A percentile compares a stretch with the other conserved stretches of the same genome.
These are phyloP conservation scores for Exocentrus adspersus DNA, from an alignment of 2,888 invertebrate species.

Conservation along the genomic window DNA sequence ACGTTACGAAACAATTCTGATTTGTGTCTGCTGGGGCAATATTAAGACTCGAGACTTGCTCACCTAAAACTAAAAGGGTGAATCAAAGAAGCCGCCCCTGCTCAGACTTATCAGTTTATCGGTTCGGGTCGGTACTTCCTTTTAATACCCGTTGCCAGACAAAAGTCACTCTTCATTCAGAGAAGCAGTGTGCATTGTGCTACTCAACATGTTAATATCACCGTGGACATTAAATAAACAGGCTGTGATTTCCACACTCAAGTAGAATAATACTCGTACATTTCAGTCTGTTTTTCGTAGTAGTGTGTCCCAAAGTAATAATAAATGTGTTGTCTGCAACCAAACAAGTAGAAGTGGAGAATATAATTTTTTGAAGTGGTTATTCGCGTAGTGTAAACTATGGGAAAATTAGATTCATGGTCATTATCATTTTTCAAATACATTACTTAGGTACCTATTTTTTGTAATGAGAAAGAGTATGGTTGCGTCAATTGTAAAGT, in stretches of 20 bases:
- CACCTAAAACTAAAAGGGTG: neutral
- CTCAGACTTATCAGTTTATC: conserved; percentile 31
- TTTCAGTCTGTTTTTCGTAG: conserved; percentile 25
- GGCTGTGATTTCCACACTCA: neutral
- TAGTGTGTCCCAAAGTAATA: neutral
- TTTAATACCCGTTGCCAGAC: conserved; percentile 14
- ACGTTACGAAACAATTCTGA: too few species aligned
- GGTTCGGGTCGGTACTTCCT: conserved; percentile 37
- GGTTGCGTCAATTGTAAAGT: neutral
- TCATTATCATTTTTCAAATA: too few species aligned
- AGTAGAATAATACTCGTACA: conserved; percentile 28
- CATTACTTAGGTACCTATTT: neutral
- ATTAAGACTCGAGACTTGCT: neutral
- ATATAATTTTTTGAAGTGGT: neutral
- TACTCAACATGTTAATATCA: conserved; percentile 14
- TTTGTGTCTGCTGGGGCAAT: too few species aligned
- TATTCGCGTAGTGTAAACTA: neutral
- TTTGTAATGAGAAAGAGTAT: neutral
- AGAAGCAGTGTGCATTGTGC: conserved; percentile 28
- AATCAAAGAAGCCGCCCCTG: conserved; percentile 19
- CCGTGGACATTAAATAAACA: conserved; percentile 15
- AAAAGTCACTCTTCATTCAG: conserved; percentile 33
- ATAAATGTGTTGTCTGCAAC: neutral
- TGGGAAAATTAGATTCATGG: too few species aligned
- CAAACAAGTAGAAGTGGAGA: neutral